These are phyloP conservation scores for Oophaga pumilio DNA, from an alignment of 2,113 vertebrate species.

Conservation along the genomic window DNA sequence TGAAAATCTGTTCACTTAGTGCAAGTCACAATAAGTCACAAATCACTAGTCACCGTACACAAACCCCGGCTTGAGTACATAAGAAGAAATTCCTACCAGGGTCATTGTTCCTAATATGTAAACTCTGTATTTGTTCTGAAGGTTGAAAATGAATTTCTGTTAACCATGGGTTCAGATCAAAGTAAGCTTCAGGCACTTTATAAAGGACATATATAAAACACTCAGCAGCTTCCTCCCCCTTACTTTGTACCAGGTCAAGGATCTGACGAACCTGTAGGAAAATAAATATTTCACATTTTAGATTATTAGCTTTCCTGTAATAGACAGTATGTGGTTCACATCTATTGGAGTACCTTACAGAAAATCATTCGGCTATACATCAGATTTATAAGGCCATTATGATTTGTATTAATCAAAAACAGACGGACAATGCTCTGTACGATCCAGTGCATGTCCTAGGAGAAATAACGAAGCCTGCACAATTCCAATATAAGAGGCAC, in stretches of 20 bases:
- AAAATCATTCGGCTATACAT: background rate
- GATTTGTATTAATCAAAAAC: background rate
- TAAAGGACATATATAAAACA: slow-evolving; percentile 83
- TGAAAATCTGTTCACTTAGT: too few relatives aligned
- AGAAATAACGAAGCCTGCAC: background rate
- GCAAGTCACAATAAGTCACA: too few relatives aligned
- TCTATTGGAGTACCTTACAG: background rate
- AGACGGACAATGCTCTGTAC: background rate
- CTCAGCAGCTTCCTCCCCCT: slow-evolving; percentile 88
- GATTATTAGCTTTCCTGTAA: background rate
- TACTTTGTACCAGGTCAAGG: slow-evolving; percentile 90
- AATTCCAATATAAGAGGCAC: background rate
- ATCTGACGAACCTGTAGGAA: slow-evolving; percentile 85
- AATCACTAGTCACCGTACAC: too few relatives aligned
- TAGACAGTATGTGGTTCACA: background rate
- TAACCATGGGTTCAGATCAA: slow-evolving; percentile 88
- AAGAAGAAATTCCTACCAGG: slow-evolving; percentile 74
- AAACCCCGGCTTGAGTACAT: background rate
- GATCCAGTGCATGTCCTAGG: background rate
- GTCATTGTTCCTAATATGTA: slow-evolving; percentile 86
- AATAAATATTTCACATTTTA: background rate
- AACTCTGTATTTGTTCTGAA: slow-evolving; percentile 68
- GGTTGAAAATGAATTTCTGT: slow-evolving; percentile 78
- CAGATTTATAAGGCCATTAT: background rate
- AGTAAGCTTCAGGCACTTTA: slow-evolving; percentile 83